Conservation (phyloP, 2,888 invertebrate species). For the Spatulosminthurus flaviceps region DNA sequence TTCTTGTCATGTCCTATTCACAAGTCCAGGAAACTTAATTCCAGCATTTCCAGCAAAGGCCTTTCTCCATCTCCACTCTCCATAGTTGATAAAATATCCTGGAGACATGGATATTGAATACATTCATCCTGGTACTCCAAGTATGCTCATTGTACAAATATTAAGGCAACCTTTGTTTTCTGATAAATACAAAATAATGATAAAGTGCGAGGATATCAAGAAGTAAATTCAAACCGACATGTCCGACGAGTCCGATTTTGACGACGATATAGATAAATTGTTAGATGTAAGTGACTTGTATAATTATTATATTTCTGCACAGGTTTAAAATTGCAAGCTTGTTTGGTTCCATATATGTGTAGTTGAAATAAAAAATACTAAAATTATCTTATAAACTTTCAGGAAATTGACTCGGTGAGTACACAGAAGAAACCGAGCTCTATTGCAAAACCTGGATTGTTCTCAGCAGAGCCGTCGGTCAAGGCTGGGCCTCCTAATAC, state of each 20-base stretch:
- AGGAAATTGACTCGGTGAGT: constrained; percentile 54
- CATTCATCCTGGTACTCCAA: no score
- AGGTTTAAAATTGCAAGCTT: neutral
- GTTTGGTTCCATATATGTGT: constrained; percentile 3
- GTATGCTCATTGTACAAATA: no score
- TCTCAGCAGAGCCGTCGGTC: neutral
- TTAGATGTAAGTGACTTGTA: constrained; percentile 53
- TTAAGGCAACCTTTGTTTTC: no score
- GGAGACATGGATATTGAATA: no score
- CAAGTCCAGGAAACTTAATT: no score
- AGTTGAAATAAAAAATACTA: neutral
- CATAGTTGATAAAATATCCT: no score
- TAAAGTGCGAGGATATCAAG: neutral
- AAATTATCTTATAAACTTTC: no score
- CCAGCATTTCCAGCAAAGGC: no score
- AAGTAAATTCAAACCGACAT: constrained; percentile 20
- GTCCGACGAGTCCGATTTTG: constrained; percentile 52
- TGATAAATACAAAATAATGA: neutral
- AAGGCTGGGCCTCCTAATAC: neutral
- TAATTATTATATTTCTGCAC: no score
- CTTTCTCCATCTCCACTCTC: no score
- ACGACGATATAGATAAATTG: constrained; percentile 58
- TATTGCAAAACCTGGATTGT: constrained; percentile 29
- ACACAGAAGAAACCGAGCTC: constrained; percentile 20
- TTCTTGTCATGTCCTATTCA: no score